phyloP scores from a whole-genome alignment of 1,140 invertebrate genomes.

The Drosophila biarmipes region DNA sequence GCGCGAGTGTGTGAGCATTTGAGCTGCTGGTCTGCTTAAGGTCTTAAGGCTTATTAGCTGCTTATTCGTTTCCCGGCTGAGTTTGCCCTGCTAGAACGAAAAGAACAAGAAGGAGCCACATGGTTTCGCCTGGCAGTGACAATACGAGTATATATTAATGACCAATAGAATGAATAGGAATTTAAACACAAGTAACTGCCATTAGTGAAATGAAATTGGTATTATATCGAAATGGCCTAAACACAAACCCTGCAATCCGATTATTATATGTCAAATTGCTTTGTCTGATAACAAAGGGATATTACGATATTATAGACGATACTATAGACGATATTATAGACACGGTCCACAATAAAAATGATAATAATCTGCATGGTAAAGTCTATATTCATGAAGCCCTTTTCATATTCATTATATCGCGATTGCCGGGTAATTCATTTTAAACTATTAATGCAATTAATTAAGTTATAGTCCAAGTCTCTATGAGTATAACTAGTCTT shows the following conservation, averaged over 20 bases:
- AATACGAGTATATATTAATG: slow-evolving; percentile 62
- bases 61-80: slow-evolving; percentile 31
- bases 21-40: slow-evolving; percentile 42
- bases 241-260: slow-evolving; percentile 1
- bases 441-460: too few species aligned
- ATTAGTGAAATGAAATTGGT: slow-evolving; percentile 57
- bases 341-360: slow-evolving; percentile 8
- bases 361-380: not conserved
- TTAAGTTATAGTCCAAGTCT: too few species aligned
- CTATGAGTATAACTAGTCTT: too few species aligned
- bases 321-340: too few species aligned
- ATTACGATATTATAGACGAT: slow-evolving; percentile 18
- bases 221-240: slow-evolving; percentile 57
- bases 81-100: not conserved
- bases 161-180: slow-evolving; percentile 34
- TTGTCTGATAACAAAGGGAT: slow-evolving; percentile 46
- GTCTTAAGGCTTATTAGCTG: slow-evolving; percentile 63
- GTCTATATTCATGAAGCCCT: not conserved
- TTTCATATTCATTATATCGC: not conserved
- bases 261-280: slow-evolving; percentile 40
- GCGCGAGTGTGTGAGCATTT: slow-evolving; percentile 14
- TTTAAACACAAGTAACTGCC: slow-evolving; percentile 44
- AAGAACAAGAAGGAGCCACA: slow-evolving; percentile 21
- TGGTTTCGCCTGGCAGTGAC: slow-evolving; percentile 24
- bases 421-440: not conserved